Base-by-base conservation (phyloP, 37 sponge, comb jelly and placozoan species). In the Hexactinellida sp. region DNA sequence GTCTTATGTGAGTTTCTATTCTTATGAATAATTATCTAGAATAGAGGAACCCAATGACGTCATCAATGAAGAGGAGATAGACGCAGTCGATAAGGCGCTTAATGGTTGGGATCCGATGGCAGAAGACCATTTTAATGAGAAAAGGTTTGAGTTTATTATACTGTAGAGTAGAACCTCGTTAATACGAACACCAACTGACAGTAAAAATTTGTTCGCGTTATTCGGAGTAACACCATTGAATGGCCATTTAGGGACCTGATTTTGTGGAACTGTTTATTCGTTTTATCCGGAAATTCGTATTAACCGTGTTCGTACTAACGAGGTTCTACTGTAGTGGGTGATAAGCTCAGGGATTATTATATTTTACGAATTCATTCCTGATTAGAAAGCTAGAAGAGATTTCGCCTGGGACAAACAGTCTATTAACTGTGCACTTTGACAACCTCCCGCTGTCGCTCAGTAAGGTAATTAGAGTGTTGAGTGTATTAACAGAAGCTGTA, bases 31-130 rank as follows among this genome's bases (percentile, higher is more conserved):
- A n/a, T n/a, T n/a, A n/a, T n/a, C n/a, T 16, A 63, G 76, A 63
- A 25, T 63, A 63, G 76, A 63, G 21, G 76, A 63, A 25, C 5
- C 76, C 21, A 63, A 63, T 63, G 13, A 63, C 13, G 13, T 21
- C 13, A n/a, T 28, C 25, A 63, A 63, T 32, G 76, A 63, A 25
- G 76, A 63, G 34, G 76, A 63, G 13, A 25, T 63, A 3, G 76
- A 63, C 13, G 76, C 76, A 5, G 76, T 63, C 1, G 76, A 7
- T 63, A 7, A 63, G 34, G 76, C 13, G 34, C 13, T 63, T 3
- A 23, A 63, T 25, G 76, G 13, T 63, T 63, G 76, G 76, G 76
- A 63, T 63, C 76, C 76, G 25, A 63, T 63, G 76, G 76, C 76
- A 63, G 76, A 63, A 1, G 76, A 63, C 3, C 76, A 63, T 63